phyloP scores from a whole-genome alignment of 2,113 vertebrate species.

The Peromyscus polionotus region DNA sequence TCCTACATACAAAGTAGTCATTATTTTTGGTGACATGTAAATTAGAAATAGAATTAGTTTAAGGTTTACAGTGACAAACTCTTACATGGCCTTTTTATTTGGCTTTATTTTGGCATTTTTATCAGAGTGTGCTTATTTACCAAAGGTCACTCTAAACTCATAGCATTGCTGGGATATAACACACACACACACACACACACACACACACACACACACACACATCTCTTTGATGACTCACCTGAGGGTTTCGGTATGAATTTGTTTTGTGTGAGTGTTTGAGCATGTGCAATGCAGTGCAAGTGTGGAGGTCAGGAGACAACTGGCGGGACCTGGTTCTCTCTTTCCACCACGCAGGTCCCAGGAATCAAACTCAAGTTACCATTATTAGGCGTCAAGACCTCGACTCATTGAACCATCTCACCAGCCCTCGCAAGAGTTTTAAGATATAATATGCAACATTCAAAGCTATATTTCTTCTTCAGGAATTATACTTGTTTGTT shows the following conservation, averaged over 20 bases:
- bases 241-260: not conserved
- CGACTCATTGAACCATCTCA: not conserved
- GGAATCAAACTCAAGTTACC: not conserved
- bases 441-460: not conserved
- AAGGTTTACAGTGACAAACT: not conserved
- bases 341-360: not conserved
- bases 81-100: not conserved
- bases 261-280: not conserved
- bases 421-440: not conserved
- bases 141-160: not conserved
- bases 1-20: not conserved
- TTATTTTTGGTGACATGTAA: not conserved
- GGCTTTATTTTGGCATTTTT: conserved; percentile 2
- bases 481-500: not conserved
- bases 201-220: too few species aligned
- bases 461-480: not conserved
- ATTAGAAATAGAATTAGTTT: conserved; percentile 8
- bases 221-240: not conserved
- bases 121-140: not conserved
- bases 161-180: not conserved
- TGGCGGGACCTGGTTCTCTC: not conserved
- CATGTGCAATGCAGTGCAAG: not conserved
- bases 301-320: not conserved
- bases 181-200: not conserved
- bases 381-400: not conserved